Conservation (phyloP, 2,797 vertebrate species). For the Spheniscus humboldti region DNA sequence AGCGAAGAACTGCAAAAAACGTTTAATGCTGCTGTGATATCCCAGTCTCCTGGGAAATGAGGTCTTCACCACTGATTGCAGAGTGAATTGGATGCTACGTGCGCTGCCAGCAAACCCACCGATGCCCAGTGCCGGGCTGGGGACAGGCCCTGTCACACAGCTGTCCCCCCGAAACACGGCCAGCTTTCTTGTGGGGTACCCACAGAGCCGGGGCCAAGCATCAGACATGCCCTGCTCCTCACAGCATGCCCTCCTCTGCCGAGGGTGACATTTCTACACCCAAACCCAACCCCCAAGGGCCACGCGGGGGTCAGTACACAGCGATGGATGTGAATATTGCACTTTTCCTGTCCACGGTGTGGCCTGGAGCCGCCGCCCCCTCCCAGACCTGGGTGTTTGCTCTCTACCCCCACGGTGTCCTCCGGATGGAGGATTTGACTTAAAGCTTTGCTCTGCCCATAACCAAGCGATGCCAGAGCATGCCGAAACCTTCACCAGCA, state of each 20-base stretch:
- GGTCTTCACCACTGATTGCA: not conserved
- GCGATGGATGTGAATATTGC: not conserved
- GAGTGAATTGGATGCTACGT: not conserved
- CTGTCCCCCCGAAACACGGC: not conserved
- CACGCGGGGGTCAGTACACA: not conserved
- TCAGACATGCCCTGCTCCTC: not conserved
- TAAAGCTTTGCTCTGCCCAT: not conserved
- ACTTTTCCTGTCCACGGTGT: not conserved
- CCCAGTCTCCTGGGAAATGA: not conserved
- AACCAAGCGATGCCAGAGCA: accelerated
- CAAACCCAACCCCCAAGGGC: not conserved
- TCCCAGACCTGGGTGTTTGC: not conserved
- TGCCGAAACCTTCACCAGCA: not conserved
- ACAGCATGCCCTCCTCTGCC: not conserved
- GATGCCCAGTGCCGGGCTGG: not conserved
- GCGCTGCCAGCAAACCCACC: not conserved
- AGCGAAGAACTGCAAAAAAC: not conserved
- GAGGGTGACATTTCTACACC: not conserved
- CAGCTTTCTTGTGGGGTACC: not conserved
- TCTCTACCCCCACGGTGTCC: not conserved
- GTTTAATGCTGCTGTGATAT: not conserved
- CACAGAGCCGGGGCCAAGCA: not conserved
- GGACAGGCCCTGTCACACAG: not conserved
- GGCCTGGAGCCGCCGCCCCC: not conserved
- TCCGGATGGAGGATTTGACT: not conserved